These are phyloP conservation scores for Platyura marginata DNA, from an alignment of 1,140 invertebrate genomes.

Conservation along the genomic window DNA sequence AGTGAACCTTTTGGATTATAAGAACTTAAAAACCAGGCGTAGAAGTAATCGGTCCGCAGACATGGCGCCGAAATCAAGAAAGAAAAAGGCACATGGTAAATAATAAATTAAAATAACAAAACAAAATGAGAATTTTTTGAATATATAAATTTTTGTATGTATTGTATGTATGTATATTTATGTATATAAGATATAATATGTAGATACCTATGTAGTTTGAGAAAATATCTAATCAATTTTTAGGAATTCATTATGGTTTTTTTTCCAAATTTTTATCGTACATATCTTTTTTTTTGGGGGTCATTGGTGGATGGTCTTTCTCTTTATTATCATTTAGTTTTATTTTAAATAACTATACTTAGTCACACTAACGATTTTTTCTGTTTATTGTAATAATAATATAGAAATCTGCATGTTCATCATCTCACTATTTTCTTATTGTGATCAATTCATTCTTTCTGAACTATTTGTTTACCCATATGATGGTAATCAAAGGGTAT, in stretches of 20 bases:
- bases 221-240: background rate
- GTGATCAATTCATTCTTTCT: too few relatives aligned
- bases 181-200: too few relatives aligned
- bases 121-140: background rate
- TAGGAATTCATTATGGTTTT: background rate
- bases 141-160: background rate
- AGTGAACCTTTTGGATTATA: background rate
- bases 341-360: too few relatives aligned
- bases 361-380: too few relatives aligned
- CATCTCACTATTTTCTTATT: too few relatives aligned
- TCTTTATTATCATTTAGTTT: too few relatives aligned
- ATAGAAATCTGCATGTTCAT: too few relatives aligned
- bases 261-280: background rate
- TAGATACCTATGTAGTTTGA: too few relatives aligned
- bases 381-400: background rate
- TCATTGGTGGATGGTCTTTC: too few relatives aligned
- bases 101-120: constrained; percentile 1
- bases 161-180: background rate
- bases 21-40: background rate
- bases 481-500: too few relatives aligned
- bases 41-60: background rate
- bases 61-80: constrained; percentile 2
- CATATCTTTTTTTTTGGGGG: too few relatives aligned
- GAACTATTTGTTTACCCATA: too few relatives aligned
- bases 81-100: constrained; percentile 3